A percentile compares a stretch with the other conserved stretches of the same genome.
Evolutionary conservation across 2,113 vertebrate species (phyloP).

Genomic region (Oryzias javanicus): DNA sequence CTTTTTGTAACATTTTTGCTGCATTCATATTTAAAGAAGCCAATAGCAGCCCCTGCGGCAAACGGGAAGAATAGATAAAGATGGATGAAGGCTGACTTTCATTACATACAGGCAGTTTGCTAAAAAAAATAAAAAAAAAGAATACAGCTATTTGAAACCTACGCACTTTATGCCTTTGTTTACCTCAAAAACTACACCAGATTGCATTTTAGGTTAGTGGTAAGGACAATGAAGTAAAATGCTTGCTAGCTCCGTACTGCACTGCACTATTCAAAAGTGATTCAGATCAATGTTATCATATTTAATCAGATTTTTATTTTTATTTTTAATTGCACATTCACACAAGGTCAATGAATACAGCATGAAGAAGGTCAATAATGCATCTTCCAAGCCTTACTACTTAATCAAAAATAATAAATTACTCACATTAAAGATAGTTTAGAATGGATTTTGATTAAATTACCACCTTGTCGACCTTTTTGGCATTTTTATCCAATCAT

Average conservation of each 20-base stretch:
- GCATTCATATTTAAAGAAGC: constrained; percentile 24
- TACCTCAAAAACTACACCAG: constrained; percentile 2
- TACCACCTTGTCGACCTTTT: no score
- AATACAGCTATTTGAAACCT: constrained; percentile 8
- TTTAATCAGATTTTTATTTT: no score
- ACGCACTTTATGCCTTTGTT: constrained; percentile 4
- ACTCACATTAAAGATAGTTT: no score
- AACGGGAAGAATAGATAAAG: constrained; percentile 16
- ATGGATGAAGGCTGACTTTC: constrained; percentile 1
- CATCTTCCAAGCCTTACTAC: no score
- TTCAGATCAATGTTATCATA: constrained; percentile 11
- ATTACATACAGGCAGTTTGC: constrained; percentile 6
- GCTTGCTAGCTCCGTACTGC: constrained; percentile 5
- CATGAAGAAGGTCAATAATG: no score
- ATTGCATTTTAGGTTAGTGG: constrained; percentile 15
- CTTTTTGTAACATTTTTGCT: constrained; percentile 22
- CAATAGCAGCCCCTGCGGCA: constrained; percentile 6
- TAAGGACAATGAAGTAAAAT: not conserved
- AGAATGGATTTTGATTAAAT: no score
- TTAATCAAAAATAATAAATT: no score
- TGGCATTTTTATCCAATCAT: no score
- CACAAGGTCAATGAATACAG: no score
- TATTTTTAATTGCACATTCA: no score
- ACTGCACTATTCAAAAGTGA: not conserved
- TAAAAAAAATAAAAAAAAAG: constrained; percentile 4